phyloP scores from a whole-genome alignment of 2,797 vertebrate genomes.

The Eutrigla gurnardus region DNA sequence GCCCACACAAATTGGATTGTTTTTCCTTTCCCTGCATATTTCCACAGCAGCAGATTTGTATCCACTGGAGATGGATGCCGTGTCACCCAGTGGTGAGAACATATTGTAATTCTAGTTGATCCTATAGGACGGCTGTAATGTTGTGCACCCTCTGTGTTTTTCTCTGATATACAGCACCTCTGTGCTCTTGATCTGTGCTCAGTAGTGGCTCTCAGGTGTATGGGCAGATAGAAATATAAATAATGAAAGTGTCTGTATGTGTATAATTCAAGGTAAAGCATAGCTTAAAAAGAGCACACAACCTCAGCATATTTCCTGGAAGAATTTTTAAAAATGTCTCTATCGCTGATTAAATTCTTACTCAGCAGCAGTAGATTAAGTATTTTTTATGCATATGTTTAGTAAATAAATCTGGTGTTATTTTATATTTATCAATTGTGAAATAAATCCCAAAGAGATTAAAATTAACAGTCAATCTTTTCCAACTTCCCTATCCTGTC shows the following conservation, averaged over 20 bases:
- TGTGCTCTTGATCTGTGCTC: constrained; percentile 30
- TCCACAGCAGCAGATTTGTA: constrained; percentile 52
- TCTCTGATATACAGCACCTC: constrained; percentile 20
- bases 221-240: constrained; percentile 23
- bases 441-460: constrained; percentile 5
- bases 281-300: constrained; percentile 27
- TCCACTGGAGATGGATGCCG: constrained; percentile 40
- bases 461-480: constrained; percentile 1
- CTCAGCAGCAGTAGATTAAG: constrained; percentile 16
- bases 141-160: constrained; percentile 33
- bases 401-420: constrained; percentile 27
- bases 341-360: constrained; percentile 40
- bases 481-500: neutral
- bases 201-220: constrained; percentile 26
- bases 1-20: constrained; percentile 56
- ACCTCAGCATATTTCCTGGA: constrained; percentile 26
- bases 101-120: constrained; percentile 56
- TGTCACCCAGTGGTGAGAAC: constrained; percentile 40
- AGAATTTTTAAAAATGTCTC: constrained; percentile 29
- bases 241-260: constrained; percentile 23
- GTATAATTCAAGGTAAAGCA: constrained; percentile 26
- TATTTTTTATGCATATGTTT: constrained; percentile 30
- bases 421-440: constrained; percentile 16
- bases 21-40: constrained; percentile 36
- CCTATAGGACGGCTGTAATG: constrained; percentile 39